phyloP scores from a whole-genome alignment of 92 coral and sea anemone genomes.

The Zoanthus gigantus region DNA sequence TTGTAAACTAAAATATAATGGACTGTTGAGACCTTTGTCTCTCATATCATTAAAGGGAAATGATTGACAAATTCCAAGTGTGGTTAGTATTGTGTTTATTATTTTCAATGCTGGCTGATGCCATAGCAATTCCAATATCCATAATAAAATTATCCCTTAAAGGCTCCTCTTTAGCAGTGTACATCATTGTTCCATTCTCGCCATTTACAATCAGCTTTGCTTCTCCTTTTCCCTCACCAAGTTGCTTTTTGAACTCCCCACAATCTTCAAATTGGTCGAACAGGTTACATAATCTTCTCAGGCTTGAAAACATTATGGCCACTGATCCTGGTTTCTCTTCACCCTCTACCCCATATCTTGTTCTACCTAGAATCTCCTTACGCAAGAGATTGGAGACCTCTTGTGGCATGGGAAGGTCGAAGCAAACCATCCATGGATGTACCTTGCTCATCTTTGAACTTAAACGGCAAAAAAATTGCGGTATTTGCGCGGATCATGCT shows the following conservation, averaged over 20 bases:
- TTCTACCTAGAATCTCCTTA: constrained; percentile 45
- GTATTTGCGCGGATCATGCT: constrained; percentile 51
- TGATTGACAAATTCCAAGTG: constrained; percentile 19
- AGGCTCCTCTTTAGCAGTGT: constrained; percentile 31
- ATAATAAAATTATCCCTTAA: constrained; percentile 40
- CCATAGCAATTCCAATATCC: constrained; percentile 58
- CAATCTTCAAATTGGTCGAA: neutral
- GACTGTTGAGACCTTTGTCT: too few relatives aligned
- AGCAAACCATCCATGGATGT: constrained; percentile 65
- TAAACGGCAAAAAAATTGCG: constrained; percentile 45
- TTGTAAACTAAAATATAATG: too few relatives aligned
- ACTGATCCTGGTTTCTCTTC: constrained; percentile 53
- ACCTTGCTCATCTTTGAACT: constrained; percentile 37
- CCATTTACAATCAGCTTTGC: constrained; percentile 44
- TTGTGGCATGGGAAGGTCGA: constrained; percentile 57
- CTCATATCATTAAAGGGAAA: too few relatives aligned
- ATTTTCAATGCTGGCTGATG: constrained; percentile 27
- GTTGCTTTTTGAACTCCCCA: constrained; percentile 43
- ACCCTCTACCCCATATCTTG: constrained; percentile 57
- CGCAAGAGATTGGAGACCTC: constrained; percentile 56
- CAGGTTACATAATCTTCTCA: constrained; percentile 33
- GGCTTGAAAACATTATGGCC: constrained; percentile 42
- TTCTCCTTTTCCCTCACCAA: constrained; percentile 41
- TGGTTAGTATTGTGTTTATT: neutral
- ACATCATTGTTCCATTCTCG: constrained; percentile 38